Base-by-base conservation (phyloP, 1,140 invertebrate genomes). In the Drosophila sulfurigaster region DNA sequence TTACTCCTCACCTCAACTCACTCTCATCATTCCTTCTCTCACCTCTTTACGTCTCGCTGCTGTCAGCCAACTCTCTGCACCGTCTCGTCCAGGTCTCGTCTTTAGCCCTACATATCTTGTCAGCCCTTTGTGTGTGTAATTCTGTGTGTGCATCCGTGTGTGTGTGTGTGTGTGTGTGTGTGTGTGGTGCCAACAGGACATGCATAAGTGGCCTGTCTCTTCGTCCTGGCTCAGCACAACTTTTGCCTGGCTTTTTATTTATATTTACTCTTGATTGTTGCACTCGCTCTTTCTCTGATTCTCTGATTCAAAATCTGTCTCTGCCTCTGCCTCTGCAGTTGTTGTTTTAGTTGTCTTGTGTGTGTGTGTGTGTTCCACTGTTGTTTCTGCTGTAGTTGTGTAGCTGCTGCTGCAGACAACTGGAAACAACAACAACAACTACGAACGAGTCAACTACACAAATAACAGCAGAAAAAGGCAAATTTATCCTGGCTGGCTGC, bases 231-330 rank as follows among this genome's bases (percentile, higher is more conserved):
- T 72, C 62, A 66, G 13, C 51, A 72, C 62, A 76, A 65, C 69
- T 72, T 54, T 72, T 72, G 60, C 69, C 58, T 20, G 74, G 58
- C 74, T 83, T 85, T 83, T 81, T 85, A 85, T 85, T 85, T 85
- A 79, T 85, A 85, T 85, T 85, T 85, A 85, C 81, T 78, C 81
- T 71, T 85, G 81, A 85, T 85, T 85, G 81, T 85, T 85, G 78
- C 81, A 72, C 67, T 64, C 71, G 74, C 77, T 74, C 77, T 69
- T 43, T 32, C 48, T 49, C 51, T 77, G 35, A 30, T 48, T 35
- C n/a, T 15, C 3, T 38, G 38, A 5, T 32, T 20, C 16, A 54
- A 38, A 43, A 6, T 49, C 30, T 35, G n/a, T 10, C 8, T 48
- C 46, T 63, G 46, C 16, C 11, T 60, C 15, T 62, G n/a, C 20